These are phyloP conservation scores for Megaptera novaeangliae DNA, from an alignment of 2,113 vertebrate genomes.

Conservation along the genomic window DNA sequence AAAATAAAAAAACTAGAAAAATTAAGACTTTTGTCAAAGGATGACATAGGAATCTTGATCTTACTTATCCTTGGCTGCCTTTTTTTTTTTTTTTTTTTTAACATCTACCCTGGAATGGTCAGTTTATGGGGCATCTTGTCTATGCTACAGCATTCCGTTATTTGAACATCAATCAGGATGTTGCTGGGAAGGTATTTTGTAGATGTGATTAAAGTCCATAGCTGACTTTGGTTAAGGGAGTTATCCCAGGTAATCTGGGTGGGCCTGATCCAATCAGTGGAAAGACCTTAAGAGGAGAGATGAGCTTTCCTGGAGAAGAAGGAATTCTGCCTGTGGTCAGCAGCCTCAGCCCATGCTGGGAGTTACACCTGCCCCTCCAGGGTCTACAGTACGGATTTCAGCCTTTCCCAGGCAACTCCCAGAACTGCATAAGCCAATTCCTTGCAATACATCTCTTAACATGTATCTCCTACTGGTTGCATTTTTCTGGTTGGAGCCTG, in stretches of 20 bases:
- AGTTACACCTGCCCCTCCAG: not conserved
- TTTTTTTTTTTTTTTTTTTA: not conserved
- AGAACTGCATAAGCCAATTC: not conserved
- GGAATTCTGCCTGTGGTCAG: not conserved
- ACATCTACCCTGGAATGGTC: not conserved
- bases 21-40: not conserved
- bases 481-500: not conserved
- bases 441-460: not conserved
- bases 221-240: not conserved
- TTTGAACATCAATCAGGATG: not conserved
- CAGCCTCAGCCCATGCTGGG: too few relatives aligned
- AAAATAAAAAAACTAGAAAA: not conserved
- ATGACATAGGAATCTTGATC: not conserved
- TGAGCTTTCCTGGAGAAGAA: not conserved
- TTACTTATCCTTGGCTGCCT: not conserved
- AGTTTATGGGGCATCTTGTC: not conserved
- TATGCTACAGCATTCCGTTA: too few relatives aligned
- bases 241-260: not conserved
- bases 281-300: not conserved
- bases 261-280: not conserved
- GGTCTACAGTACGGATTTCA: accelerated
- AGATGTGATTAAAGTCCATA: not conserved
- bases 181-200: not conserved
- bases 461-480: not conserved
- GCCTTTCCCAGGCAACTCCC: not conserved